Percentiles rank a stretch among this genome's conserved stretches.
These are phyloP conservation scores for Megalonaias nervosa DNA, from an alignment of 1,140 invertebrate genomes.

Conservation along the genomic window DNA sequence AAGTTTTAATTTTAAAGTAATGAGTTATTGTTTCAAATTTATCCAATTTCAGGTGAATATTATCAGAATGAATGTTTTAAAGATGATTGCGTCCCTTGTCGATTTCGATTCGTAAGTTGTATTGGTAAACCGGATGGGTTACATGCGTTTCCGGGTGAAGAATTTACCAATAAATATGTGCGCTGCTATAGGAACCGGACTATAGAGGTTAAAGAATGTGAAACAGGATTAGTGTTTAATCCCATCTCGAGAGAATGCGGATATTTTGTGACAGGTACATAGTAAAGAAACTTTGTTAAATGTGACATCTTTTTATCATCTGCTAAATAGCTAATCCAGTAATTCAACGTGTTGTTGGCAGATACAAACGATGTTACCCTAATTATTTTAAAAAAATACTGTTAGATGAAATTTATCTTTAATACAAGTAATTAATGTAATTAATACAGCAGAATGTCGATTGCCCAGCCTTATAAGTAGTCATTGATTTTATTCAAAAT, in stretches of 20 bases:
- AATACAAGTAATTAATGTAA: background rate
- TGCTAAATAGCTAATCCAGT: background rate
- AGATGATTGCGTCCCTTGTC: slow-evolving; percentile 22
- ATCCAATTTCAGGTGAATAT: slow-evolving; percentile 28
- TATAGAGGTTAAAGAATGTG: slow-evolving; percentile 22
- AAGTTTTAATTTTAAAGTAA: background rate
- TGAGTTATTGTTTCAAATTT: background rate
- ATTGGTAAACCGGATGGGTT: slow-evolving; percentile 28
- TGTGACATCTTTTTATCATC: background rate
- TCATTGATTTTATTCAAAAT: too few species aligned
- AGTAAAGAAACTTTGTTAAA: background rate
- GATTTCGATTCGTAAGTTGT: slow-evolving; percentile 22
- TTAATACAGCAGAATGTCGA: background rate
- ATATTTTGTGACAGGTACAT: slow-evolving; percentile 1
- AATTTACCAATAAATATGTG: slow-evolving; percentile 25
- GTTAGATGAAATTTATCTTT: background rate
- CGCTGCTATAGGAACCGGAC: slow-evolving; percentile 29
- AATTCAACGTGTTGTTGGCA: background rate
- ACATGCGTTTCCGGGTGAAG: slow-evolving; percentile 2
- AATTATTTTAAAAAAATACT: background rate
- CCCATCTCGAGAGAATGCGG: slow-evolving; percentile 19
- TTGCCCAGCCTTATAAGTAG: background rate
- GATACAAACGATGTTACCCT: slow-evolving; percentile 10
- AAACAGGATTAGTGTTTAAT: slow-evolving; percentile 27
- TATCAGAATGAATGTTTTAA: slow-evolving; percentile 19